Conservation (phyloP, 2,113 vertebrate species). For the Pelecanoides urinatrix region DNA sequence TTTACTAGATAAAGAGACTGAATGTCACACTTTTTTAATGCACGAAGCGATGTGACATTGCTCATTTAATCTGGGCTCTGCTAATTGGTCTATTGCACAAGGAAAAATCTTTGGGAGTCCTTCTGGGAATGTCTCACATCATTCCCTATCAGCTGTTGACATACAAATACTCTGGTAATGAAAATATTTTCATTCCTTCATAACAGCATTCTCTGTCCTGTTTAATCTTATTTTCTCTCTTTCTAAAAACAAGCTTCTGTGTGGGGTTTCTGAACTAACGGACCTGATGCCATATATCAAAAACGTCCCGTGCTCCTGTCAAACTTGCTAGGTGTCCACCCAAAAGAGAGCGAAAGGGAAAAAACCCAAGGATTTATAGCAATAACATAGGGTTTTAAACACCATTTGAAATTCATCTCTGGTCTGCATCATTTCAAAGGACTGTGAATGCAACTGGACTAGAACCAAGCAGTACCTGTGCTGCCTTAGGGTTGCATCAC, state of each 20-base stretch:
- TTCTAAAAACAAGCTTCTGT: constrained; percentile 87
- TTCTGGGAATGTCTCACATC: constrained; percentile 79
- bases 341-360: background rate
- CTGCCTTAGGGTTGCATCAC: background rate
- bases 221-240: constrained; percentile 79
- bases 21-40: constrained; percentile 22
- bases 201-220: constrained; percentile 79
- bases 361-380: background rate
- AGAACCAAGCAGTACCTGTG: background rate
- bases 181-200: constrained; percentile 93
- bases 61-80: constrained; percentile 45
- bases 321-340: background rate
- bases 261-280: constrained; percentile 53
- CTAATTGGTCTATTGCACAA: constrained; percentile 45
- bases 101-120: constrained; percentile 56
- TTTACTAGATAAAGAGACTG: background rate
- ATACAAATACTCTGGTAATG: constrained; percentile 83
- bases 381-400: background rate
- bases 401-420: background rate
- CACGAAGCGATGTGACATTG: constrained; percentile 36
- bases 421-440: background rate
- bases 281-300: background rate
- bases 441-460: background rate
- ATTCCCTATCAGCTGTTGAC: constrained; percentile 85
- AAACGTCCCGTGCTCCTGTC: background rate